These are phyloP conservation scores for Macropus fuliginosus DNA, from an alignment of 2,797 vertebrate species.

Conservation along the genomic window DNA sequence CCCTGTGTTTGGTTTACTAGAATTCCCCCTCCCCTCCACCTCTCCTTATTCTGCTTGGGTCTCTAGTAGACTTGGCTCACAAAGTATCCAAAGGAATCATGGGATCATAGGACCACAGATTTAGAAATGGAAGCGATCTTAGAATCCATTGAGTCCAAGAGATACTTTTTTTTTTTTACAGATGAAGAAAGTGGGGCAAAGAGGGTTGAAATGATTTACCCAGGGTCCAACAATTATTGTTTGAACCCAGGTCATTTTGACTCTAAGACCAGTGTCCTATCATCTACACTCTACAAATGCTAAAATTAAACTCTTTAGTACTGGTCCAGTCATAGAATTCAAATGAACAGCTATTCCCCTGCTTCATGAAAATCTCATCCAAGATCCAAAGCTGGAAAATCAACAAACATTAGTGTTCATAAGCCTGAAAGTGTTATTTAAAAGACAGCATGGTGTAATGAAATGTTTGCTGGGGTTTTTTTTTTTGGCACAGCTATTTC, in stretches of 20 bases:
- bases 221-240: background rate
- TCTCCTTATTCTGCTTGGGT: background rate
- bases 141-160: background rate
- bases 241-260: background rate
- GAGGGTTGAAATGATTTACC: background rate
- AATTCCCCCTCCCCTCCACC: background rate
- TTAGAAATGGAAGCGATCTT: background rate
- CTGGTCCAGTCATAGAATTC: background rate
- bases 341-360: conserved; percentile 11
- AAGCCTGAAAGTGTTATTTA: background rate
- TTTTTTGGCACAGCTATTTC: background rate
- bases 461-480: background rate
- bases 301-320: background rate
- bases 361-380: conserved; percentile 39
- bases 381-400: conserved; percentile 32
- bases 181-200: background rate
- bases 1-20: background rate
- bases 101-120: background rate
- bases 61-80: background rate
- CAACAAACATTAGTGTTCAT: background rate
- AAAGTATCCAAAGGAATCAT: background rate
- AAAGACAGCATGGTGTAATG: background rate
- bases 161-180: background rate
- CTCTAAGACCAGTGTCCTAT: background rate
- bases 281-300: background rate